These are phyloP conservation scores for Melangyna quadrimaculata DNA, from an alignment of 2,888 invertebrate genomes.

Conservation along the genomic window DNA sequence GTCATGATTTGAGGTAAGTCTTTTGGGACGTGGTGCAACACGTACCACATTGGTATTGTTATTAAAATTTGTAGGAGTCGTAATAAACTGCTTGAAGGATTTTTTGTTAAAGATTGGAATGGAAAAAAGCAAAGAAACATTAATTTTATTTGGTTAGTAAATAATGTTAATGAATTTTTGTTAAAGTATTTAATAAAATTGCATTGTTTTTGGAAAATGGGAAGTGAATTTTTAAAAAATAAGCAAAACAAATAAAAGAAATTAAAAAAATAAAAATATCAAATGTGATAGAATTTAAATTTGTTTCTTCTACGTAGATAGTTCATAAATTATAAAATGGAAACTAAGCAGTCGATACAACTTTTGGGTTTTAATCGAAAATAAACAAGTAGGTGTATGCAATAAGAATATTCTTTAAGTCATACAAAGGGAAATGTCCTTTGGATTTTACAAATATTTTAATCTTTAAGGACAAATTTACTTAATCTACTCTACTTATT, in stretches of 20 bases:
- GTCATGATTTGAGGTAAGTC: slow-evolving; percentile 75
- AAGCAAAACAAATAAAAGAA: slow-evolving; percentile 30
- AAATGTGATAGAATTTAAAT: slow-evolving; percentile 30
- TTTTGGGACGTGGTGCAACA: slow-evolving; percentile 81
- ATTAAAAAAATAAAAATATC: neutral
- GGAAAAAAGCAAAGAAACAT: slow-evolving; percentile 37
- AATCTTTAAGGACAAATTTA: too few species aligned
- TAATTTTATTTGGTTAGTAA: slow-evolving; percentile 23
- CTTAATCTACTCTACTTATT: too few species aligned
- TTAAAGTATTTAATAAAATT: neutral
- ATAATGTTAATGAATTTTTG: neutral
- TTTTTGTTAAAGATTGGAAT: neutral
- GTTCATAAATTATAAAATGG: too few species aligned
- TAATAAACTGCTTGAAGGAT: slow-evolving; percentile 77
- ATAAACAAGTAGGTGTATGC: too few species aligned
- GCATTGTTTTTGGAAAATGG: slow-evolving; percentile 14
- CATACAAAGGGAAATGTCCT: too few species aligned
- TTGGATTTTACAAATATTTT: too few species aligned
- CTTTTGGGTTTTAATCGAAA: too few species aligned
- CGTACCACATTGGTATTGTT: slow-evolving; percentile 84
- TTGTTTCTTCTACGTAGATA: too few species aligned
- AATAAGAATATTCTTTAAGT: too few species aligned
- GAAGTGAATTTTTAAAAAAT: slow-evolving; percentile 25
- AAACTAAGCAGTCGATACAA: too few species aligned
- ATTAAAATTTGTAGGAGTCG: slow-evolving; percentile 83